Base-by-base conservation (phyloP, 2,113 vertebrate species). In the Microcebus murinus region DNA sequence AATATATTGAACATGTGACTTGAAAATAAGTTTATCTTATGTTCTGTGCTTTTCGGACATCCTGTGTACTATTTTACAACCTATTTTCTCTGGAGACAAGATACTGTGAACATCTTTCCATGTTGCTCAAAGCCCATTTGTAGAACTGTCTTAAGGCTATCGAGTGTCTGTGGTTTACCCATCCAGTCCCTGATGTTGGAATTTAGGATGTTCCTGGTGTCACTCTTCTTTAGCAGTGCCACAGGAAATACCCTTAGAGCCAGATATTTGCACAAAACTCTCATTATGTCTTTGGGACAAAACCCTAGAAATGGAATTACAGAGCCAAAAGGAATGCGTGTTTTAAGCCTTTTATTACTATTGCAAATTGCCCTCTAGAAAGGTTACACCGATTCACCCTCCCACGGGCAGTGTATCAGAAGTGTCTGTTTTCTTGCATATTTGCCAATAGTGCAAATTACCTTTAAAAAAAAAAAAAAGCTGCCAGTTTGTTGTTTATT, bases 401-500 rank as follows among this genome's bases (percentile, higher is more conserved):
- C 74, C 82, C 12, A 48, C 4, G 31, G 4, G 20, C 36, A 0
- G 36, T 6, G 15, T 50, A 50, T 73, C 27, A 31, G 1, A 79
- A 87, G 80, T 59, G 17, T 86, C n/a, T 42, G 8, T 42, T 81
- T 94, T 50, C 68, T 80, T 86, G 29, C 61, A 0, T 89, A 12
- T 85, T 74, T 91, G 68, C 84, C 92, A 74, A 70, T 52, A 63
- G 74, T 59, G 57, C 63, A 45, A 80, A 55, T 52, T 68, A 59
- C 34, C 48, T 86, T 59, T 39, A 50, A 45, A 45, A 45, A 45
- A 45, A 45, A 2, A 63, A 82, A 50, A 17, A 94, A 85, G 36
- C 10, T 42, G 50, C 34, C 63, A 45, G 11, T 85, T 85, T 84
- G 45, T 90, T 80, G 59, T 95, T 92, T 94, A 45, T 94, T 94